Evolutionary conservation across 2,113 vertebrate species (phyloP), one percentile per base, ranked within the genome.

Genomic region (Prunella himalayana): DNA sequence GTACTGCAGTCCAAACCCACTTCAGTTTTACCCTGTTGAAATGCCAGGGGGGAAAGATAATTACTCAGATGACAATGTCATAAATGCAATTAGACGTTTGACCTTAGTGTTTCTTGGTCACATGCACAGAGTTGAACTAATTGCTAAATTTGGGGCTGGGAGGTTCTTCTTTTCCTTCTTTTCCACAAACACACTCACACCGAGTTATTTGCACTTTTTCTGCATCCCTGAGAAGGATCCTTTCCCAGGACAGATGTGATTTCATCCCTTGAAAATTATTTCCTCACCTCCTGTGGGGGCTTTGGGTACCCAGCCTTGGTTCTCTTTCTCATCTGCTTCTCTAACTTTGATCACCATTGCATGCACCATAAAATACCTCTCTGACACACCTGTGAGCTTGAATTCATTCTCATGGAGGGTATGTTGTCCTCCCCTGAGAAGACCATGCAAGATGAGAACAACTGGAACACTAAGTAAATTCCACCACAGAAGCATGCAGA

Each of bases 91-190:
- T 92, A 95, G 88, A 92, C 0, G 0, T 56, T 31, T 95, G 90
- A 92, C 92, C 88, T 96, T 64, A 86, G 79, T 68, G 41, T 49
- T 94, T 93, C 68, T 94, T 93, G 79, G 85, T 90, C 88, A 90
- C 81, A 56, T 18, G 53, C 64, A 71, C 45, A 78, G 68, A 83
- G 41, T 41, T 93, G 91, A 96, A 86, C 68, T 92, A 71, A 68
- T 73, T 94, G 81, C 71, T 95, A 87, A 94, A 95, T 93, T 31
- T 92, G 85, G 54, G 31, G 18, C 42, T 54, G 70, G 80, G 25
- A 77, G 82, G 54, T 64, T 85, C 24, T 79, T 76, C 7, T 84
- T 65, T 50, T 47, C n/a, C 28, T 63, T 63, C 60, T 10, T 30
- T 31, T 11, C 10, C 23, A 49, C 15, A 49, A 63, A 37, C 17